Conservation (phyloP, 1,140 invertebrate species). For the Pseudomyrmex dendroicus region DNA sequence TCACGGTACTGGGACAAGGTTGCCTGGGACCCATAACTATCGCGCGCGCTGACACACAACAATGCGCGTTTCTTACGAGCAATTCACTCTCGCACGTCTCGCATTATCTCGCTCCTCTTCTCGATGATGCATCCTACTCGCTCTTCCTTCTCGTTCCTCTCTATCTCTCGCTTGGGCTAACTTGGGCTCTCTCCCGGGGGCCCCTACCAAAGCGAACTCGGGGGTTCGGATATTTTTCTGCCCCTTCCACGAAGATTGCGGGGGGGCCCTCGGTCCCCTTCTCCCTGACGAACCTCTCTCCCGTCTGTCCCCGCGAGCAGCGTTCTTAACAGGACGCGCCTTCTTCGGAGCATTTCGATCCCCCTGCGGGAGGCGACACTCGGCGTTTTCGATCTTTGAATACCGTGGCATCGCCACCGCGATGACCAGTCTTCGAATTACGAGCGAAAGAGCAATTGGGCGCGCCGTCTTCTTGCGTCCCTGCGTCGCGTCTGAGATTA, state of each 20-base stretch:
- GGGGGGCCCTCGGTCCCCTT: conserved; percentile 66
- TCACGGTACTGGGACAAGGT: conserved; percentile 84
- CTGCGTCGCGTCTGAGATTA: conserved; percentile 13
- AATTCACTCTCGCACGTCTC: conserved; percentile 68
- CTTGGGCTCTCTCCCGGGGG: conserved; percentile 54
- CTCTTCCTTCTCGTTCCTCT: not conserved
- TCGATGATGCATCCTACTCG: not conserved
- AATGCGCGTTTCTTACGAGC: conserved; percentile 79
- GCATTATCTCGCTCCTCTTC: conserved; percentile 37
- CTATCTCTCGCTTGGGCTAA: conserved; percentile 28
- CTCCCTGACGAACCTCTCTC: conserved; percentile 47
- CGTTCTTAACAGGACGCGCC: conserved; percentile 64
- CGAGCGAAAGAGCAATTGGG: conserved; percentile 76
- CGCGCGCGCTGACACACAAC: conserved; percentile 79
- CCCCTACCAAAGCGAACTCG: conserved; percentile 52
- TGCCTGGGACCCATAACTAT: conserved; percentile 83
- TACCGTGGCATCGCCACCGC: conserved; percentile 78
- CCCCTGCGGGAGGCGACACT: conserved; percentile 76
- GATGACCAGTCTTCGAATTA: conserved; percentile 83
- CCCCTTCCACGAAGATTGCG: conserved; percentile 57
- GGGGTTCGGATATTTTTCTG: conserved; percentile 60
- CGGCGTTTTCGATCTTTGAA: conserved; percentile 81
- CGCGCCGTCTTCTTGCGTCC: not conserved
- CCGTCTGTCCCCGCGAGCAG: conserved; percentile 34
- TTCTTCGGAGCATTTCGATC: conserved; percentile 74